These are phyloP conservation scores for Cataglyphis altisquamis DNA, from an alignment of 2,888 invertebrate species.

Conservation along the genomic window DNA sequence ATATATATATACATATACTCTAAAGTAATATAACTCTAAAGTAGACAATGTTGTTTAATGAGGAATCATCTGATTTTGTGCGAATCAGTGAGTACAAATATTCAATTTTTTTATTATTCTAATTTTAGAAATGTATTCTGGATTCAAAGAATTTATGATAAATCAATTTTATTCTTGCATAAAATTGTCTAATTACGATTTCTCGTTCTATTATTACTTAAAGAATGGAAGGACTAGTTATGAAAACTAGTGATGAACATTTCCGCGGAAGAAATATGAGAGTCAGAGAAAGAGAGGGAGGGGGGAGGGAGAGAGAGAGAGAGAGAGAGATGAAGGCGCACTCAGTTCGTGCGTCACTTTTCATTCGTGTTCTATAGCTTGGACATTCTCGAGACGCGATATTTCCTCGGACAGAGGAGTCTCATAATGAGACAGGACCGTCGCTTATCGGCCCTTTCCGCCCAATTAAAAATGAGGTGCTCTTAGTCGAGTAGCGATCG, in stretches of 20 bases:
- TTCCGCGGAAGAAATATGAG: conserved; percentile 19
- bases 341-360: conserved; percentile 41
- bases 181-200: conserved; percentile 21
- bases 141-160: not conserved
- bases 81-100: conserved; percentile 9
- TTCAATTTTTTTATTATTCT: conserved; percentile 10
- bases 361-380: conserved; percentile 33
- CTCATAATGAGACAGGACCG: conserved; percentile 67
- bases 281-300: not conserved
- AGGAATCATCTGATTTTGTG: not conserved
- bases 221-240: conserved; percentile 11
- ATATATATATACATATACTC: too few species aligned
- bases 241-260: not conserved
- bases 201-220: conserved; percentile 22
- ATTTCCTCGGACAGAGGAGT: conserved; percentile 57
- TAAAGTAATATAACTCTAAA: too few species aligned
- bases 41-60: not conserved
- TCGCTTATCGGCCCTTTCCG: conserved; percentile 76
- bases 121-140: not conserved
- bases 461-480: conserved; percentile 77
- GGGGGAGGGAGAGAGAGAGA: not conserved
- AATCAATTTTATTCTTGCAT: conserved; percentile 3
- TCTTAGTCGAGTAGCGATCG: conserved; percentile 61
- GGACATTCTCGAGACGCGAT: conserved; percentile 57
- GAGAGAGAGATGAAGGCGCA: conserved; percentile 20